phyloP scores from a whole-genome alignment of 2,888 invertebrate species.

The Allophyes oxyacanthae region DNA sequence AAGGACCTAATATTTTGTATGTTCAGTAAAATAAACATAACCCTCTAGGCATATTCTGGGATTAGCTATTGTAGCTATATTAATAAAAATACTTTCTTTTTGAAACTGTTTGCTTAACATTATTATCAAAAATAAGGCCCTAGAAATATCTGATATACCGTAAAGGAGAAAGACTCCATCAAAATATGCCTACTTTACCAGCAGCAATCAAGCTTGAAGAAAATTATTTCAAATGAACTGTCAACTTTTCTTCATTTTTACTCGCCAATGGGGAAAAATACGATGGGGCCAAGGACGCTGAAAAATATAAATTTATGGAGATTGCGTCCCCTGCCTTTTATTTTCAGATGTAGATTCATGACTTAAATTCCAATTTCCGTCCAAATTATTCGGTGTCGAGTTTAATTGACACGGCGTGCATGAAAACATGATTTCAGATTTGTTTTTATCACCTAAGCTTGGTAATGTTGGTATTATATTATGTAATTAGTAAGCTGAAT shows the following conservation, averaged over 20 bases:
- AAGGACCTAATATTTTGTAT: no score
- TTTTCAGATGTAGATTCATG: slow-evolving; percentile 40
- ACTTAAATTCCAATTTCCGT: slow-evolving; percentile 16
- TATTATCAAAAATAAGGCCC: no score
- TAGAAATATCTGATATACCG: no score
- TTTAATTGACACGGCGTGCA: slow-evolving; percentile 6
- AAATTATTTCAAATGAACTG: slow-evolving; percentile 40
- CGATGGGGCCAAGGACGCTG: slow-evolving; percentile 23
- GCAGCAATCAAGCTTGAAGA: slow-evolving; percentile 10
- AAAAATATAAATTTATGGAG: slow-evolving; percentile 49
- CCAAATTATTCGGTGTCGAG: slow-evolving; percentile 17
- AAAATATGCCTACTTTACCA: slow-evolving; percentile 4
- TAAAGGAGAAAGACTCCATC: neutral
- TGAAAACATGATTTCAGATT: neutral
- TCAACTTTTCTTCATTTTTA: slow-evolving; percentile 21
- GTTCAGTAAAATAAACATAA: no score
- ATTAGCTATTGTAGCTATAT: no score
- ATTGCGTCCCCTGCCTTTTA: slow-evolving; percentile 33
- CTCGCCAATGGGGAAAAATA: slow-evolving; percentile 26
- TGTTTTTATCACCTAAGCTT: no score
- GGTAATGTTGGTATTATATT: no score
- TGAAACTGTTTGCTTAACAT: no score
- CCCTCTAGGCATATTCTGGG: no score
- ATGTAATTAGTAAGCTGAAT: no score
- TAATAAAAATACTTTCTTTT: no score